These are phyloP conservation scores for Pteronura brasiliensis DNA, from an alignment of 2,113 vertebrate genomes.

Conservation along the genomic window DNA sequence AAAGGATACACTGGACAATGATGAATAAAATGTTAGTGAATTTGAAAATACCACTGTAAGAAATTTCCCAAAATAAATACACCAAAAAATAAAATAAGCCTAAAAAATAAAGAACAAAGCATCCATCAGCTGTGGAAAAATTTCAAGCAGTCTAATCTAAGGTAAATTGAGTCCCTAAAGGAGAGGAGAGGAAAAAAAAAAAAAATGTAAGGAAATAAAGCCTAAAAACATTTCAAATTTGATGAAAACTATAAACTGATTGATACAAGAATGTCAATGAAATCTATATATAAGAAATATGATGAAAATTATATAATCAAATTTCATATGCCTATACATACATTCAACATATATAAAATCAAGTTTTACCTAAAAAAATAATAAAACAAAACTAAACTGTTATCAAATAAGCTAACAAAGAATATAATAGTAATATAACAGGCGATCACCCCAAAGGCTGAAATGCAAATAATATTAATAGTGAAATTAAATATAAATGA, in stretches of 20 bases:
- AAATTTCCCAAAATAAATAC: neutral
- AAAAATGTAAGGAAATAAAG: neutral
- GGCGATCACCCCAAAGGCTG: neutral
- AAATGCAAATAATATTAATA: neutral
- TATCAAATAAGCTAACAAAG: neutral
- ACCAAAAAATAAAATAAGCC: neutral
- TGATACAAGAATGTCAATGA: neutral
- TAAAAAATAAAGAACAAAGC: neutral
- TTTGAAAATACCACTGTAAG: neutral
- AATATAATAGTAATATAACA: neutral
- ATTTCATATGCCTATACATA: neutral
- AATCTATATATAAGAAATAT: neutral
- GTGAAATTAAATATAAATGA: neutral
- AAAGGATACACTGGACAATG: neutral
- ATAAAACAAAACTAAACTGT: neutral
- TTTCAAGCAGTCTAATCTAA: neutral
- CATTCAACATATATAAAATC: neutral
- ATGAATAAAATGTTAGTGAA: neutral
- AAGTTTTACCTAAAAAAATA: neutral
- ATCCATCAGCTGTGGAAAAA: neutral
- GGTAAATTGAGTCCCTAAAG: neutral
- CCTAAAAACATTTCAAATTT: neutral
- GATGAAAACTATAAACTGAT: neutral
- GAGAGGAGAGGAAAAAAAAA: neutral
- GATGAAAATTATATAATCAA: neutral